A percentile compares a stretch with the other conserved stretches of the same genome.
phyloP scores from a whole-genome alignment of 2,888 invertebrate species.

The Pimpla rufipes region DNA sequence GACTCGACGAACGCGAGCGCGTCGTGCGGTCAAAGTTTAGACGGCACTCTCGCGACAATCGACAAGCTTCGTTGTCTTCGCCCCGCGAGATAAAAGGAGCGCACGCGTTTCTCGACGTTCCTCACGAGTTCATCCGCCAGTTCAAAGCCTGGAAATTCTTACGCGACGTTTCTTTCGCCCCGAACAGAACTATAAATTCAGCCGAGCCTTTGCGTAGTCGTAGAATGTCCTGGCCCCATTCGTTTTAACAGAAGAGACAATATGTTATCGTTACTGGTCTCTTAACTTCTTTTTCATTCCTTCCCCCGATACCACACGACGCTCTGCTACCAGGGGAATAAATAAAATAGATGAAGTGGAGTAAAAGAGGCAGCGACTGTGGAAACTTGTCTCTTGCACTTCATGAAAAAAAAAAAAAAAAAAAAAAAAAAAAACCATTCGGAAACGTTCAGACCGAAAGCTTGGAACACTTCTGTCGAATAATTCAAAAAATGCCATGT shows the following conservation, averaged over 20 bases:
- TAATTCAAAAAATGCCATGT: slow-evolving; percentile 1
- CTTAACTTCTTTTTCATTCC: slow-evolving; percentile 14
- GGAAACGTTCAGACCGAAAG: not conserved
- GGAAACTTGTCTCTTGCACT: not conserved
- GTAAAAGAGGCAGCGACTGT: not conserved
- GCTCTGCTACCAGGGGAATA: not conserved
- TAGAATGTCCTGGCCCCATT: slow-evolving; percentile 52
- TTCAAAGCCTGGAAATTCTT: slow-evolving; percentile 53
- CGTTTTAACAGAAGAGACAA: slow-evolving; percentile 57
- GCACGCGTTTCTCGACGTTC: slow-evolving; percentile 43
- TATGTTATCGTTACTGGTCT: slow-evolving; percentile 16
- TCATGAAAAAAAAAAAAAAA: not conserved
- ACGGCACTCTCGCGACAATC: slow-evolving; percentile 18
- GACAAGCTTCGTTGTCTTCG: slow-evolving; percentile 16
- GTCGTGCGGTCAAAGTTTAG: slow-evolving; percentile 60
- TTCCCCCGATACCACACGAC: not conserved
- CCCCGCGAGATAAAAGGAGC: slow-evolving; percentile 1
- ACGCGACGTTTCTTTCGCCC: slow-evolving; percentile 43
- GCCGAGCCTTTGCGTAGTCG: slow-evolving; percentile 24
- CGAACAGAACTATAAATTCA: slow-evolving; percentile 56
- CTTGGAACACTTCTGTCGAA: slow-evolving; percentile 2
- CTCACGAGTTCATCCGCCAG: slow-evolving; percentile 32
- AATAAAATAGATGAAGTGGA: slow-evolving; percentile 5
- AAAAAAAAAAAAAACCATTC: no score
- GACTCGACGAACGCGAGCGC: slow-evolving; percentile 47